These are phyloP conservation scores for Coreius guichenoti DNA, from an alignment of 2,797 vertebrate species.

Conservation along the genomic window DNA sequence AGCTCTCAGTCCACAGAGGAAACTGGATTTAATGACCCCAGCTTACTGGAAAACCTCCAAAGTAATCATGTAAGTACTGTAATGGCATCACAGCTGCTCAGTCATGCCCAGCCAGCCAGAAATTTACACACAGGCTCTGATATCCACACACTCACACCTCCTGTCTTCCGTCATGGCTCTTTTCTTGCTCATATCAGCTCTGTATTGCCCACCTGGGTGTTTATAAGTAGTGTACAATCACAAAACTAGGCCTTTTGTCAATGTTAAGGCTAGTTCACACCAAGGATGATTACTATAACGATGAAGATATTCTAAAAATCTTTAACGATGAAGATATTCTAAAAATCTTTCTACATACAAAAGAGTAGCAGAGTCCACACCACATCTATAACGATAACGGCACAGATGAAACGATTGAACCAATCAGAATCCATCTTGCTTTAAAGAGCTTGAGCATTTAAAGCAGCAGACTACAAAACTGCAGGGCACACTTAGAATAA, in stretches of 20 bases:
- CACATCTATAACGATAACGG: neutral
- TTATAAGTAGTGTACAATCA: neutral
- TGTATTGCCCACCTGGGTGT: conserved; percentile 13
- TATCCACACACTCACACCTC: conserved; percentile 16
- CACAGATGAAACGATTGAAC: neutral
- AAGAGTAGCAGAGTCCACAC: neutral
- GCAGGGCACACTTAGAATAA: neutral
- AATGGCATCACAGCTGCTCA: conserved; percentile 58
- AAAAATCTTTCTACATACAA: neutral
- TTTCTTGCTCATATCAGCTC: conserved; percentile 2
- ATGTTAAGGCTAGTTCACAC: neutral
- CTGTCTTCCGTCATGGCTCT: neutral
- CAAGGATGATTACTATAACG: neutral
- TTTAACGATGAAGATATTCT: neutral
- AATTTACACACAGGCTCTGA: conserved; percentile 33
- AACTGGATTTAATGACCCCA: conserved; percentile 89
- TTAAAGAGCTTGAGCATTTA: neutral
- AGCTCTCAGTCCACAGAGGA: conserved; percentile 87
- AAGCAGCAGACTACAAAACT: neutral
- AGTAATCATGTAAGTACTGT: conserved; percentile 93
- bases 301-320: neutral
- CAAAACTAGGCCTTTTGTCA: neutral
- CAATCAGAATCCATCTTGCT: neutral
- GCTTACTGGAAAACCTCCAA: conserved; percentile 96
- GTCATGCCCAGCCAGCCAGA: conserved; percentile 46